phyloP scores from a whole-genome alignment of 1,140 invertebrate species.

The Homalodisca vitripennis region DNA sequence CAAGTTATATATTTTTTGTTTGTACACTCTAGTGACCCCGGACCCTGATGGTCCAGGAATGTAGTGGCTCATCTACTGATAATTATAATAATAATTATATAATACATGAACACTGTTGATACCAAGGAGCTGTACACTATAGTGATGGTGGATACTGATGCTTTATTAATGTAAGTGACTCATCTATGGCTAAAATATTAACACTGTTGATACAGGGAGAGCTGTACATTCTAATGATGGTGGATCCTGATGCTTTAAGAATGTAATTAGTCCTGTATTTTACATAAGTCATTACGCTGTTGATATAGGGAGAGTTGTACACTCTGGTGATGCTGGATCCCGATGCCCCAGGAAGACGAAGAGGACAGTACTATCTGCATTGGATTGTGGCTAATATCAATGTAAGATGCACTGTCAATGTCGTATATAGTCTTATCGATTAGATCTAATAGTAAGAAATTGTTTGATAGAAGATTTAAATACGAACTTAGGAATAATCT shows the following conservation, averaged over 20 bases:
- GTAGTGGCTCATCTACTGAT: too few relatives aligned
- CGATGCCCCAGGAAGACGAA: not conserved
- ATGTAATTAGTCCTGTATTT: not conserved
- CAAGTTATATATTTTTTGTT: too few relatives aligned
- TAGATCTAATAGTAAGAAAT: not conserved
- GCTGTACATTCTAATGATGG: not conserved
- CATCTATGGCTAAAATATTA: too few relatives aligned
- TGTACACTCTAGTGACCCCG: too few relatives aligned
- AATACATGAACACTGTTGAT: too few relatives aligned
- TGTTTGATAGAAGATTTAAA: not conserved
- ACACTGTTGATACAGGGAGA: not conserved
- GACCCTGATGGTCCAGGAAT: too few relatives aligned
- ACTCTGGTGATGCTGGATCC: not conserved
- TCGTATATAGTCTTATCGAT: too few relatives aligned
- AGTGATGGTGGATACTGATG: not conserved
- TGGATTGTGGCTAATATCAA: not conserved
- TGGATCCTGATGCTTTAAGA: not conserved
- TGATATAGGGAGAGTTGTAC: not conserved
- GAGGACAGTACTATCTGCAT: not conserved
- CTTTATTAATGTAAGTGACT: not conserved
- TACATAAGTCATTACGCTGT: not conserved
- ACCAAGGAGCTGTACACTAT: not conserved
- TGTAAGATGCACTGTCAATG: too few relatives aligned
- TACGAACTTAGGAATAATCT: not conserved
- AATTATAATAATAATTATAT: too few relatives aligned